A percentile compares a stretch with the other conserved stretches of the same genome.
Conservation (phyloP, 2,113 vertebrate genomes). For the Tapirus terrestris region DNA sequence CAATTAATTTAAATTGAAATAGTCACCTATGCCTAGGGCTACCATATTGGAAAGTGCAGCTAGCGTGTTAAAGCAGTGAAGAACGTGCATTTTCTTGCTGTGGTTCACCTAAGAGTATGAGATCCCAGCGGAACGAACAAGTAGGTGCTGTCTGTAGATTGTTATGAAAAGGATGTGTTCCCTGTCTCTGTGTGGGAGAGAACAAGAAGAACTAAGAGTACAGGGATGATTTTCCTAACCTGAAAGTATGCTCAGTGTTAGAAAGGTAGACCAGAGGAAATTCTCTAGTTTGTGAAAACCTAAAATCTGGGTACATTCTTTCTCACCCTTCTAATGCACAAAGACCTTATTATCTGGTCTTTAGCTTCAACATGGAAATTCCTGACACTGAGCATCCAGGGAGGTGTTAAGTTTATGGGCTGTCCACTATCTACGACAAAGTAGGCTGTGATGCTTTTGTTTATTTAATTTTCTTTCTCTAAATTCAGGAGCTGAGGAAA, state of each 20-base stretch:
- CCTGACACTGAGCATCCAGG: background rate
- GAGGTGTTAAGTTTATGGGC: background rate
- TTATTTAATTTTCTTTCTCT: conserved; percentile 40
- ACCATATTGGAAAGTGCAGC: background rate
- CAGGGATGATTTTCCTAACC: background rate
- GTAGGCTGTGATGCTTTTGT: background rate
- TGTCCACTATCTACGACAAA: background rate
- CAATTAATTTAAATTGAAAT: background rate
- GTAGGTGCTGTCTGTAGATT: background rate
- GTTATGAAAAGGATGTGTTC: background rate
- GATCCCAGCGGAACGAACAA: background rate
- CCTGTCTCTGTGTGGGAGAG: background rate
- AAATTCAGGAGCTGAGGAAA: conserved; percentile 65
- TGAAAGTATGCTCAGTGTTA: background rate
- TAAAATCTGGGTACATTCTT: background rate
- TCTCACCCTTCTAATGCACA: background rate
- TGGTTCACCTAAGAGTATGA: background rate
- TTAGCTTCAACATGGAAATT: background rate
- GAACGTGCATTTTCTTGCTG: accelerated
- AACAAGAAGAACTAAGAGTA: background rate
- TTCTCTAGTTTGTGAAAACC: background rate
- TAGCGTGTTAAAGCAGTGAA: background rate
- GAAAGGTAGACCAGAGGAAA: background rate
- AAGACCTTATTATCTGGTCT: background rate
- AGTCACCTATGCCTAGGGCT: background rate